phyloP scores from a whole-genome alignment of 2,797 vertebrate genomes.

The Platalea minor region DNA sequence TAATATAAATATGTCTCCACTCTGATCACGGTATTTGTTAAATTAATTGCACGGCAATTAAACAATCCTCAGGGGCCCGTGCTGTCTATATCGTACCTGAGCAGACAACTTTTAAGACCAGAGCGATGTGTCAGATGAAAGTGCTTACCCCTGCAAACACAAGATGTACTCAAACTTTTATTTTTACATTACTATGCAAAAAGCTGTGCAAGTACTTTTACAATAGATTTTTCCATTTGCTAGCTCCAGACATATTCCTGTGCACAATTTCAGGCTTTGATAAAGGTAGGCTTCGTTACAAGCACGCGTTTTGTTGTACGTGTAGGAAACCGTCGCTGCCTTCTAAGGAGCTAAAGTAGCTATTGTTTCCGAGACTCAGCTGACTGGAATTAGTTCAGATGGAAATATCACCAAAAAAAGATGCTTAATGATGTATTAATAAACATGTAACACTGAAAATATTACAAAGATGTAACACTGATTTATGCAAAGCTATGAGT shows the following conservation, averaged over 20 bases:
- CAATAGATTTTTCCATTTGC: not conserved
- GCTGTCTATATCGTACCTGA: not conserved
- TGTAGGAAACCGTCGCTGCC: not conserved
- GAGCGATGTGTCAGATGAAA: not conserved
- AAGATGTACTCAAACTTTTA: not conserved
- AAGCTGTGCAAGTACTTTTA: not conserved
- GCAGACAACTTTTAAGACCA: not conserved
- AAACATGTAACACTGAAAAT: not conserved
- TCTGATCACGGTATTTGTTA: not conserved
- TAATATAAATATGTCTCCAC: not conserved
- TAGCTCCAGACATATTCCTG: not conserved
- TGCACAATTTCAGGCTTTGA: not conserved
- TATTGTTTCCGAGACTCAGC: not conserved
- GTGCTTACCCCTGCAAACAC: not conserved
- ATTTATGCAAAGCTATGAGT: not conserved
- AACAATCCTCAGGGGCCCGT: not conserved
- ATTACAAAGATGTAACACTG: not conserved
- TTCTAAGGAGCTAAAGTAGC: not conserved
- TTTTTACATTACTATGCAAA: not conserved
- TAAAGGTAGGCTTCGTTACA: not conserved
- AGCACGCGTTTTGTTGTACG: fast-evolving
- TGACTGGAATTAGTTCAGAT: not conserved
- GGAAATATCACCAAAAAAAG: not conserved
- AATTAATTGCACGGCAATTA: constrained; percentile 40
- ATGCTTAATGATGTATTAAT: not conserved